Base-by-base conservation (phyloP, 2,113 vertebrate genomes). In the Indicator indicator region DNA sequence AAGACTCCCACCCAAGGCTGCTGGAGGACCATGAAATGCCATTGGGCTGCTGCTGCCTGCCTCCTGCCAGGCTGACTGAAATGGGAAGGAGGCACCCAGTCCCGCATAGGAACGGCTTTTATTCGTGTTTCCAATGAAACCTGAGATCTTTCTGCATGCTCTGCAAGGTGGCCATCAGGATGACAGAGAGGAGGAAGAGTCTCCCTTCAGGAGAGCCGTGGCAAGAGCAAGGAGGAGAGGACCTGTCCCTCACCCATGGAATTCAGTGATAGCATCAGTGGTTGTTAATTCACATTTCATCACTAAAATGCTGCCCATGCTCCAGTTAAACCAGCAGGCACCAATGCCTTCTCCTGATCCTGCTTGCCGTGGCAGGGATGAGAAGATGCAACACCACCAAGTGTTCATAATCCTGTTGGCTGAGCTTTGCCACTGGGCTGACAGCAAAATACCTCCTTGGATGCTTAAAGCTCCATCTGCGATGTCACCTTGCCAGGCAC, bases 91-190 rank as follows among this genome's bases (percentile, higher is more conserved):
- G 44, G 33, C 26, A 90, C 42, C 63, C 32, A 86, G 28, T 27
- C 26, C 4, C 5, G 36, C 48, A 71, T 70, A 67, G 38, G n/a
- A 94, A 82, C 44, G n/a, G 44, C 42, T 90, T 97, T 97, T 95
- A 90, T 95, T 94, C 33, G 9, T 1, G 2, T 93, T 95, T 85
- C 71, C 69, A 62, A 54, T 78, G 58, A 38, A 89, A 86, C 67
- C 0, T 55, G 54, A 93, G 36, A 17, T 86, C 2, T 77, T 77
- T 74, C 46, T 72, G 52, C 42, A 55, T 27, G 48, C 9, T 3
- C 11, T 0, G 3, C 42, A 55, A 36, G 26, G n/a, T 80, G 62
- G n/a, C 54, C 18, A 0, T 40, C 28, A 46, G 42, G 60, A 46
- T 70, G 60, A 42, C 0, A 0, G 6, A 32, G 11, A 18, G 46